phyloP scores from a whole-genome alignment of 2,113 vertebrate species.

The Laterallus jamaicensis region DNA sequence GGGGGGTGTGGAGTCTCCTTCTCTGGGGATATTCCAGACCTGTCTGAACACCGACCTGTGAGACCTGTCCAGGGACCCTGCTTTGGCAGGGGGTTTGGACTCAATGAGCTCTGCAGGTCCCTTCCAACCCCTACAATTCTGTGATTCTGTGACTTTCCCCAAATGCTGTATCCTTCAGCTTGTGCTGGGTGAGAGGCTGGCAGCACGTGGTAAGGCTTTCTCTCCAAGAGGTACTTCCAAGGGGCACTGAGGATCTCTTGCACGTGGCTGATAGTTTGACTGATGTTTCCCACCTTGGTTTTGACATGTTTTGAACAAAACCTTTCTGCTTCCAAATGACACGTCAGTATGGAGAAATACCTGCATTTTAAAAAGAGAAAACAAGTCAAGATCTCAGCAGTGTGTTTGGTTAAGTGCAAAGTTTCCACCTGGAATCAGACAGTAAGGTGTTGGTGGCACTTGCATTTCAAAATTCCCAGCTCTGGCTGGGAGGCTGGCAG shows the following conservation, averaged over 20 bases:
- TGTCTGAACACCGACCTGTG: too few species aligned
- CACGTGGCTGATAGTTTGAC: background rate
- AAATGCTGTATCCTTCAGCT: background rate
- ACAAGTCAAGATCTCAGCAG: background rate
- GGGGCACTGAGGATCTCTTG: background rate
- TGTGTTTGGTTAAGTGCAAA: background rate
- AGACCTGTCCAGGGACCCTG: too few species aligned
- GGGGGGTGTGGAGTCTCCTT: too few species aligned
- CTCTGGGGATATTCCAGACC: too few species aligned
- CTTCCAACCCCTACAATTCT: too few species aligned
- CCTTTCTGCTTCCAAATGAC: background rate
- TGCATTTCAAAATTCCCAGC: background rate
- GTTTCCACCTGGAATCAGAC: background rate
- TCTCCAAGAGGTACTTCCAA: background rate
- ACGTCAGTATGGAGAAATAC: fast-evolving
- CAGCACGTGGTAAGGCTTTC: background rate
- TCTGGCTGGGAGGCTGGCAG: background rate
- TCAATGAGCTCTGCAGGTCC: too few species aligned
- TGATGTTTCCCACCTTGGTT: background rate
- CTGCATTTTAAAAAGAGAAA: background rate
- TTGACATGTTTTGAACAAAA: background rate
- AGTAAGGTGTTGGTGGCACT: background rate
- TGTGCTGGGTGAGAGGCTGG: background rate
- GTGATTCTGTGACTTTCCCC: background rate
- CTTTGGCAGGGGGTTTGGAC: too few species aligned